A percentile compares a stretch with the other conserved stretches of the same genome.
Conservation (phyloP, 2,888 invertebrate genomes). For the Digitonthophagus gazella region DNA sequence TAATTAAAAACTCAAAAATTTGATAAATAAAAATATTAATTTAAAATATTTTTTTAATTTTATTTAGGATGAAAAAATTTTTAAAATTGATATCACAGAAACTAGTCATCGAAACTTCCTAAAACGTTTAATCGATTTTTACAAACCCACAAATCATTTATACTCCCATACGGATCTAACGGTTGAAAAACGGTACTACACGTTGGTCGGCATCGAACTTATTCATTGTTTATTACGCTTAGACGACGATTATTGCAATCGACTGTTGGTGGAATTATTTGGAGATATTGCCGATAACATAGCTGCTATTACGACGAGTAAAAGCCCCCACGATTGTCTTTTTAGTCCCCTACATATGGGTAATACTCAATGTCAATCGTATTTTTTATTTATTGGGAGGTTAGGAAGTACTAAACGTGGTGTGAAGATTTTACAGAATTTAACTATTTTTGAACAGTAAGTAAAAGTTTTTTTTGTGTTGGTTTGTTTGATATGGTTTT, state of each 20-base stretch:
- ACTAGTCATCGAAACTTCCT: slow-evolving; percentile 65
- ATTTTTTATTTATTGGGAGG: slow-evolving; percentile 90
- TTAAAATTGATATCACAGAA: slow-evolving; percentile 58
- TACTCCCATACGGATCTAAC: slow-evolving; percentile 82
- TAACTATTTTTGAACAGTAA: slow-evolving; percentile 74
- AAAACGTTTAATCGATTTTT: slow-evolving; percentile 77
- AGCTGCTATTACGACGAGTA: slow-evolving; percentile 67
- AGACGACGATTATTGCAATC: slow-evolving; percentile 63
- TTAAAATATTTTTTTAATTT: too few species aligned
- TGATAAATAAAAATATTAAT: too few species aligned
- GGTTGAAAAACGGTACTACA: slow-evolving; percentile 59
- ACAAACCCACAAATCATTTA: slow-evolving; percentile 82
- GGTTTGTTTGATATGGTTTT: too few species aligned
- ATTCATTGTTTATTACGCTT: slow-evolving; percentile 68
- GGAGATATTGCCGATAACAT: slow-evolving; percentile 76
- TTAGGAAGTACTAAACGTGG: slow-evolving; percentile 72
- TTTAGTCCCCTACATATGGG: slow-evolving; percentile 86
- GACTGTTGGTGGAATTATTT: slow-evolving; percentile 74
- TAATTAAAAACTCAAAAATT: too few species aligned
- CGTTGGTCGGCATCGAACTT: slow-evolving; percentile 69
- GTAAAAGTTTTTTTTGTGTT: slow-evolving; percentile 33
- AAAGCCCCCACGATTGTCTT: slow-evolving; percentile 80
- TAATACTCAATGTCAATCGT: slow-evolving; percentile 89
- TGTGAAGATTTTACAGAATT: slow-evolving; percentile 68
- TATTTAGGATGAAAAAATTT: slow-evolving; percentile 49